These are phyloP conservation scores for Bungarus multicinctus DNA, from an alignment of 2,113 vertebrate species.

Conservation along the genomic window DNA sequence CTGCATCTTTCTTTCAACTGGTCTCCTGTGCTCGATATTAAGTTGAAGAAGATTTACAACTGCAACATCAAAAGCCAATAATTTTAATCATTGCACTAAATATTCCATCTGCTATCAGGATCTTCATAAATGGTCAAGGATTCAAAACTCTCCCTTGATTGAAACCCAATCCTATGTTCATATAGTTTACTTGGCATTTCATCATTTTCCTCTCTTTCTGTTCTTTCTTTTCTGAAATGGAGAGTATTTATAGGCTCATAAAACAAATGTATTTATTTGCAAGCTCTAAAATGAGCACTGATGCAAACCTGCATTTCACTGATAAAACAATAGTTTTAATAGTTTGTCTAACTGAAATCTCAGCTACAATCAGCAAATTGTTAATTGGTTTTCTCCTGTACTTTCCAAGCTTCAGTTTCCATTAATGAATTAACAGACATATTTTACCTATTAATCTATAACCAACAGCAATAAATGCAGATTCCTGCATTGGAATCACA, in stretches of 20 bases:
- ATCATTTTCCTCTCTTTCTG: background rate
- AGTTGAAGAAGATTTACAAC: constrained; percentile 32
- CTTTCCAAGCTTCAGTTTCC: background rate
- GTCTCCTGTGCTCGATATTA: constrained; percentile 17
- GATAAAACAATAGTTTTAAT: background rate
- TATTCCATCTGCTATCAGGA: background rate
- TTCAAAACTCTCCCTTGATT: background rate
- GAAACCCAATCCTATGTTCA: background rate
- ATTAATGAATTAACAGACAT: background rate
- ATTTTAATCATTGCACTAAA: constrained; percentile 38
- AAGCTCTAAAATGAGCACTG: background rate
- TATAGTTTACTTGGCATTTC: constrained; percentile 4
- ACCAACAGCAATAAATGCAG: background rate
- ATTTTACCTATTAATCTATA: background rate
- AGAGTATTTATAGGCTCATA: constrained; percentile 1
- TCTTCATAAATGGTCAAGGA: constrained; percentile 16
- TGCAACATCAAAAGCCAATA: constrained; percentile 6
- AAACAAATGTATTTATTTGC: constrained; percentile 19
- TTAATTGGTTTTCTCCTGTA: background rate
- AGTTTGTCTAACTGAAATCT: constrained; percentile 6
- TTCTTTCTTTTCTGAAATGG: background rate
- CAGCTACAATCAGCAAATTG: background rate
- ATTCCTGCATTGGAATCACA: background rate
- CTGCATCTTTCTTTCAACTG: background rate
- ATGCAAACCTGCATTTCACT: background rate